Evolutionary conservation across 2,888 invertebrate species (phyloP), one percentile per base, ranked within the genome.

Genomic region (Yponomeuta cagnagella): DNA sequence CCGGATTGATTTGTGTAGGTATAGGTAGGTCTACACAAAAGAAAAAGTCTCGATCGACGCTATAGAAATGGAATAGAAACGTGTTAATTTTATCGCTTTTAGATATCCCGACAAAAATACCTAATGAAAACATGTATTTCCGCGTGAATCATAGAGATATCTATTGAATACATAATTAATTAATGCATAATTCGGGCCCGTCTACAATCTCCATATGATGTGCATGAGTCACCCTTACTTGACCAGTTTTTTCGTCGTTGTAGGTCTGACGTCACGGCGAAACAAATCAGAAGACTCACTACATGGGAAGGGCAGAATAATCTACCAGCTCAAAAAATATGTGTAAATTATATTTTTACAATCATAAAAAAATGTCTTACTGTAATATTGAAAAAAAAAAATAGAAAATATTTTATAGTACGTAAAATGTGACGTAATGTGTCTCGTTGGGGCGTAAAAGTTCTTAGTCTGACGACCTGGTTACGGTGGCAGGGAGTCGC

Each of bases 201-300:
- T 58, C 52, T 58, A 58, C 52, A 58, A 58, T 58, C 52, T 58
- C 52, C 52, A 58, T 58, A 58, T 52, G 52, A 52, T 58, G 30
- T 30, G 65, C 30, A 33, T 65, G 65, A 65, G 31, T 65, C 65
- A 65, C 33, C 31, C 3, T 10, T 65, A 12, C 33, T n/a, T 30
- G 33, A 30, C 23, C 30, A 65, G 65, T 65, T 65, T 65, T 65
- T 65, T 65, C 65, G 30, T 65, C 65, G 65, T 31, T 65, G 65
- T 65, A 65, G 65, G 65, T 65, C 65, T 33, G 33, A 65, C 65
- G 33, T 31, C 33, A 31, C 33, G 10, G 6, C 52, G 52, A 4
- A 43, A 9, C 15, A 58, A 15, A 15, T 1, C 52, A 12, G 52
- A 58, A 58, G 52, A 8, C 52, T 58, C 52, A 15, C 15, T 58